Base-by-base conservation (phyloP, 2,888 invertebrate genomes). In the Iselma pallidipennis region DNA sequence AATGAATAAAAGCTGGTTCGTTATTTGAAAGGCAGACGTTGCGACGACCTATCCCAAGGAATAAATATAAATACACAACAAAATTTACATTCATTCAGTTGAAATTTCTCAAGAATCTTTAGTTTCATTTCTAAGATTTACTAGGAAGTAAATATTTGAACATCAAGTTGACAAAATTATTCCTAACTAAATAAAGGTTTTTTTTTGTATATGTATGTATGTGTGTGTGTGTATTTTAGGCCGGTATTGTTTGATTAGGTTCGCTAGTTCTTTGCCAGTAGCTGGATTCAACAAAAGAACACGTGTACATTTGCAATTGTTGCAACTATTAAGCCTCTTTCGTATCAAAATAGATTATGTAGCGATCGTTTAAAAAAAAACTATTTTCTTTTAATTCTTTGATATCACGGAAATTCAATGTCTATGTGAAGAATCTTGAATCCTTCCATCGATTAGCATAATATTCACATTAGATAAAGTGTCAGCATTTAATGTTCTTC, bases 391-490 rank as follows among this genome's bases (percentile, higher is more conserved):
- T n/a, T 33, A 33, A 33, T 33, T n/a, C 14, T n/a, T 4, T 33
- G n/a, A 4, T 4, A 33, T 33, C 14, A 33, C 14, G 2, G n/a
- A 31, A 31, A 31, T 31, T 9, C n/a, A n/a, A n/a, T n/a, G n/a
- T n/a, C n/a, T n/a, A n/a, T n/a, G n/a, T 33, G 4, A 33, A 33
- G 14, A n/a, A 3, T 33, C 3, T 33, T 5, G 14, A 33, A 6
- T 1, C 31, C 4, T 65, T 65, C 57, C 48, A 62, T 53, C 48
- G 60, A 76, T 76, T 76, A 71, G 61, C 74, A 76, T 76, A 75
- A 72, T 75, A 74, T 76, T 67, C 69, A 74, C 76, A 76, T 76
- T 74, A 75, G 70, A 66, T 68, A 66, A 70, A 63, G 67, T 73
- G 73, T 75, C 72, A 70, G 63, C 74, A 69, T 71, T 68, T 68